Evolutionary conservation across 2,888 invertebrate species (phyloP).

Genomic region (Tanypteryx hageni): DNA sequence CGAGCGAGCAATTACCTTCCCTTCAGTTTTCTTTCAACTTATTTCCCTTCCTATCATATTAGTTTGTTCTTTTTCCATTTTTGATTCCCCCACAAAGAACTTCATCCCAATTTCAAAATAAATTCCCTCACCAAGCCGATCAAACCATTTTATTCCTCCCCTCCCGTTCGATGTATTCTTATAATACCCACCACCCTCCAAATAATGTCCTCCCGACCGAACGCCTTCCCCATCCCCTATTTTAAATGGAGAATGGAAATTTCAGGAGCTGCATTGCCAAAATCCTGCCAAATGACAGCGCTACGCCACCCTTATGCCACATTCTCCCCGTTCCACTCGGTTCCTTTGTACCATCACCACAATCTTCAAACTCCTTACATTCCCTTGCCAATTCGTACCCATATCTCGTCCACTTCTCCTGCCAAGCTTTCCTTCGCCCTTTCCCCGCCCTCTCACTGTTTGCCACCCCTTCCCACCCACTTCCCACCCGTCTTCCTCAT

Average conservation of each 20-base stretch:
- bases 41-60: neutral
- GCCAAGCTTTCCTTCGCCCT: neutral
- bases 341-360: neutral
- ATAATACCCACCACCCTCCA: neutral
- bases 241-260: neutral
- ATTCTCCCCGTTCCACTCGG: neutral
- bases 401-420: neutral
- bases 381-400: slow-evolving; percentile 13
- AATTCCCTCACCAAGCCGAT: neutral
- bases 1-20: neutral
- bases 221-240: neutral
- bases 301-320: neutral
- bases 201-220: neutral
- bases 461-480: neutral
- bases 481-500: neutral
- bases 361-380: neutral
- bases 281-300: slow-evolving; percentile 32
- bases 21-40: neutral
- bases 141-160: neutral
- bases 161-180: neutral
- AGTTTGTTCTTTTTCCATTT: neutral
- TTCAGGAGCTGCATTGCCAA: slow-evolving; percentile 4
- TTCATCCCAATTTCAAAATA: slow-evolving; percentile 14
- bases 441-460: neutral
- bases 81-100: slow-evolving; percentile 5